Base-by-base conservation (phyloP, 2,888 invertebrate species). In the Phrixothrix hirtus region DNA sequence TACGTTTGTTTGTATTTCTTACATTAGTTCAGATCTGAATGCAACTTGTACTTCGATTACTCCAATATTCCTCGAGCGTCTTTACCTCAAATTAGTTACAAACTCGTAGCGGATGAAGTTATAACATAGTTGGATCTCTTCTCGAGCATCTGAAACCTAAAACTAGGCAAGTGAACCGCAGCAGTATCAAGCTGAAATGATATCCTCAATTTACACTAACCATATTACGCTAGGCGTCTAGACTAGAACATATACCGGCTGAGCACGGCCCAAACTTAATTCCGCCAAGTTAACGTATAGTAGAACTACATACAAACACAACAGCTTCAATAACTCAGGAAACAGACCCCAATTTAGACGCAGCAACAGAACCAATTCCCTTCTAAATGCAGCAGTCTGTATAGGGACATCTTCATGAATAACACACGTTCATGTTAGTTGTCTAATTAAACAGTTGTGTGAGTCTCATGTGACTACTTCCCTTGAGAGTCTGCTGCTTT, bases 381-480 rank as follows among this genome's bases (percentile, higher is more conserved):
- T 34, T 39, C 36, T 39, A 54, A 43, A 53, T 36, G 42, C 43
- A 36, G 38, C 36, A 36, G 15, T 43, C 39, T 36, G 39, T 46
- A 47, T 34, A 45, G 44, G 48, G 52, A 50, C 55, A 57, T 59
- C 57, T 58, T 57, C 61, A 61, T 61, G 61, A 60, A 62, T 63
- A 61, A 61, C 59, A 54, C 58, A 61, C 60, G 57, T 59, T 48
- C 59, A 60, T 62, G 63, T 64, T 61, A 53, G 61, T 59, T 61
- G 63, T 62, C 64, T 64, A 64, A 64, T 64, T 64, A 64, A 64
- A 63, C 64, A 59, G 58, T 58, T 51, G 55, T 60, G 54, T 35
- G 34, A 44, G 48, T 58, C 57, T 53, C 57, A 44, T 15, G 57
- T 37, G 61, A 45, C 49, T 46, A 12, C 45, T 45, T 56, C 55